phyloP scores from a whole-genome alignment of 2,113 vertebrate species.

The Halichoerus grypus region DNA sequence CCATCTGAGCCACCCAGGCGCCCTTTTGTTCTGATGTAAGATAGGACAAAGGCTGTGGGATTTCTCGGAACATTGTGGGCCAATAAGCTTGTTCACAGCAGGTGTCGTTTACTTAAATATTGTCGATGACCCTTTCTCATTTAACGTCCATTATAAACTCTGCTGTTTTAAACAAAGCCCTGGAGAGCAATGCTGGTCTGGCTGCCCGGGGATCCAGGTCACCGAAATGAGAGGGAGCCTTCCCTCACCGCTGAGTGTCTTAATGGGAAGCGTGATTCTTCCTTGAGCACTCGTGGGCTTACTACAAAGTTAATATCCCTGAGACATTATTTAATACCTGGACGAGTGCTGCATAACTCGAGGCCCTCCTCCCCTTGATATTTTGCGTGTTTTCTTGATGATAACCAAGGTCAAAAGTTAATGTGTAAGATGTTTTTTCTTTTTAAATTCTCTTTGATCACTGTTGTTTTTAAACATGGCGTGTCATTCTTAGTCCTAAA shows the following conservation, averaged over 20 bases:
- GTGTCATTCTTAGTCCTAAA: background rate
- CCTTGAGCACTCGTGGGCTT: no score
- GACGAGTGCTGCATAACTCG: background rate
- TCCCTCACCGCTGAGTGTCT: background rate
- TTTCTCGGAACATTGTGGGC: background rate
- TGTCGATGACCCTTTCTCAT: background rate
- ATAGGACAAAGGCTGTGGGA: background rate
- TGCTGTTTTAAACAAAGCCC: background rate
- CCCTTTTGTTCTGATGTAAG: background rate
- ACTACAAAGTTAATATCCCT: background rate
- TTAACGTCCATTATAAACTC: background rate
- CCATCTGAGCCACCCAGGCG: no score
- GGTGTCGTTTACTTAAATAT: background rate
- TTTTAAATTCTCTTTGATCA: background rate
- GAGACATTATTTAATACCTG: background rate
- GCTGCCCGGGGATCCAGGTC: background rate
- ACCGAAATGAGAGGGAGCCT: background rate
- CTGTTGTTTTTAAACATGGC: no score
- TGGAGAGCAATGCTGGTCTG: background rate
- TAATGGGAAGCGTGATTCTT: no score
- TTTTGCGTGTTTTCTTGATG: background rate
- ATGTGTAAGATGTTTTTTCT: background rate
- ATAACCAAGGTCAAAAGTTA: background rate
- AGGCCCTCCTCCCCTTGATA: background rate
- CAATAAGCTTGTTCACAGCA: background rate